phyloP scores from a whole-genome alignment of 35 echinoderm and acorn worm species.

The Ophioderma brevispina region DNA sequence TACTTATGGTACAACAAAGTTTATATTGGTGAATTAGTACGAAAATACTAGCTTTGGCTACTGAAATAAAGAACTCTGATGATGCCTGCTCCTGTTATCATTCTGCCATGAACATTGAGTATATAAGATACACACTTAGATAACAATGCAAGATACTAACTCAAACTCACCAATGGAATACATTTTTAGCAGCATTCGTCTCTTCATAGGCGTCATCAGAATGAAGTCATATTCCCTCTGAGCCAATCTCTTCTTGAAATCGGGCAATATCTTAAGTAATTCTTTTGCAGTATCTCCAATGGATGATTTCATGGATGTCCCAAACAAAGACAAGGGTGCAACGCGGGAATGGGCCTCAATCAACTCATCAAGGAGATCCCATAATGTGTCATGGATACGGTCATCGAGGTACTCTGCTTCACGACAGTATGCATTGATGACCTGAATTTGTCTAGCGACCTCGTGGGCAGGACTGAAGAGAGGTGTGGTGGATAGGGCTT shows the following conservation, averaged over 20 bases:
- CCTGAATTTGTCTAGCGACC: slow-evolving; percentile 89
- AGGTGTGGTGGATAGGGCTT: slow-evolving; percentile 73
- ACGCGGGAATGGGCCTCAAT: slow-evolving; percentile 90
- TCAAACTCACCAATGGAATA: slow-evolving; percentile 79
- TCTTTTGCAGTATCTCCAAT: slow-evolving; percentile 84
- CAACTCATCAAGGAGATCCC: slow-evolving; percentile 96
- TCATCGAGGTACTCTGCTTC: slow-evolving; percentile 88
- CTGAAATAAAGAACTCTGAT: no score
- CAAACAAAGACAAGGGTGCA: slow-evolving; percentile 78
- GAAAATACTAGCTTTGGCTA: no score
- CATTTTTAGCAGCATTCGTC: slow-evolving; percentile 96
- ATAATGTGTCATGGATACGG: slow-evolving; percentile 91
- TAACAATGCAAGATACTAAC: no score
- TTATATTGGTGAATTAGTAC: no score
- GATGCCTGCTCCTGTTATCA: no score
- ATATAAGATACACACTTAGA: no score
- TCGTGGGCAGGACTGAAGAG: slow-evolving; percentile 96
- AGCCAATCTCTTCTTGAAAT: slow-evolving; percentile 88
- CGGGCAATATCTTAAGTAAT: slow-evolving; percentile 85
- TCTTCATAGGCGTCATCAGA: slow-evolving; percentile 84
- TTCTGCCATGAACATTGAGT: no score
- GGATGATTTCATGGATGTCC: slow-evolving; percentile 81
- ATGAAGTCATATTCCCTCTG: slow-evolving; percentile 98
- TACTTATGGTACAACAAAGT: no score
- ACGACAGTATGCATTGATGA: slow-evolving; percentile 97